Evolutionary conservation across 2,888 invertebrate species (phyloP), one percentile per base, ranked within the genome.

Genomic region (Drosophila merina): DNA sequence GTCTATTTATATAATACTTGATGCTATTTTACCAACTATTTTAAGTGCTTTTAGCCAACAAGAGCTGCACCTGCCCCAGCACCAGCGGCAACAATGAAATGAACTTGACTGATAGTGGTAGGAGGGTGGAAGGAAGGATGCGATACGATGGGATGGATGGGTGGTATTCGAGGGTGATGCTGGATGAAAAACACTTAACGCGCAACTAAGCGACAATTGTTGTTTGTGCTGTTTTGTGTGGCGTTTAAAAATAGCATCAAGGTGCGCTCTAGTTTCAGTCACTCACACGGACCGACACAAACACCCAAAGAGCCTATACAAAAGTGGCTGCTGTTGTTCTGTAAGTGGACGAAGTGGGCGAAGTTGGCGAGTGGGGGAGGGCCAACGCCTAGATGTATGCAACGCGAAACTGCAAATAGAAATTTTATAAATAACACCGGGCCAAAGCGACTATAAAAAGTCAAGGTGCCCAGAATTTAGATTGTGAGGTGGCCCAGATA

Each of bases 211-310:
- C 88, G 82, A 69, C 85, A 72, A 73, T 77, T 88, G 70, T 44
- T 67, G 70, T 57, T 60, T 75, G 54, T 56, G 49, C 49, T 57
- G 48, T 76, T 51, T 57, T 84, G 59, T 80, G 50, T 55, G 66
- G 51, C 62, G 51, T 84, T 74, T 88, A 82, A 80, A 88, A 86
- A 82, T 82, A 82, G 85, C 81, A 84, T 68, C 87, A 82, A 82
- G 82, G 82, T 88, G 75, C 72, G 82, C 81, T 82, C 82, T 84
- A 86, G 63, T 83, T 86, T 79, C 56, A 69, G 71, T 62, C 69
- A 78, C 33, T 8, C 57, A 25, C 30, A 52, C 31, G 47, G 47
- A 42, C 47, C 10, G 30, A 36, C 48, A 28, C 48, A n/a, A 12
- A 40, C 36, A 20, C 10, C 38, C 25, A 52, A 8, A 72, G 47